Percentiles rank a stretch among this genome's conserved stretches.
Conservation (phyloP, 2,797 vertebrate genomes). For the Clarias fuscus region DNA sequence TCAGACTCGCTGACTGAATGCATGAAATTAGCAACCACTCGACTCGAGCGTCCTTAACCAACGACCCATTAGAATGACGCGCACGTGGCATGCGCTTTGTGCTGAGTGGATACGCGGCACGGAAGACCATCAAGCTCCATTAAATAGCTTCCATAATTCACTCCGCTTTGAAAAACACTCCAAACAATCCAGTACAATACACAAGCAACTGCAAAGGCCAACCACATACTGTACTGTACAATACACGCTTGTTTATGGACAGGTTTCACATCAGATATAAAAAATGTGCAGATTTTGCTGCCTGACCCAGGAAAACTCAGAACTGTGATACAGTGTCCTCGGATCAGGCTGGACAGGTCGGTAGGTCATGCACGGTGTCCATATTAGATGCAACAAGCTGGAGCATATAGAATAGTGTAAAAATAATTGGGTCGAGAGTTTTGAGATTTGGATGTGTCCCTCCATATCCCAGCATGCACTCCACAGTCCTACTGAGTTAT, state of each 20-base stretch:
- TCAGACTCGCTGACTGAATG: background rate
- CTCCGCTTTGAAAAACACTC: background rate
- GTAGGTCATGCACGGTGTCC: background rate
- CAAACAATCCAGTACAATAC: background rate
- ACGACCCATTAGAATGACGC: background rate
- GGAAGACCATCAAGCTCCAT: background rate
- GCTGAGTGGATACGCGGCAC: background rate
- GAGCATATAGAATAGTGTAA: background rate
- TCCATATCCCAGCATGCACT: background rate
- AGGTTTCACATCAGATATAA: background rate
- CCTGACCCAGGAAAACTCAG: background rate
- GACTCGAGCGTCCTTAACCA: background rate
- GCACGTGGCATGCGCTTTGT: background rate
- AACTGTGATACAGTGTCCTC: background rate
- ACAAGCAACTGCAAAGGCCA: background rate
- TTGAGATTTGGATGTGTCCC: background rate
- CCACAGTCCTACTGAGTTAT: background rate
- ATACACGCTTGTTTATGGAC: background rate
- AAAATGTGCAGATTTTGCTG: background rate
- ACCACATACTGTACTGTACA: background rate
- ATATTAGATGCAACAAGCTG: background rate
- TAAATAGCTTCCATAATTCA: background rate
- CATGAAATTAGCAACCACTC: conserved; percentile 14
- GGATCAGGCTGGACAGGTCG: too few relatives aligned
- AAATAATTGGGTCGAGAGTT: background rate